Evolutionary conservation across 2,797 vertebrate species (phyloP), one percentile per base, ranked within the genome.

Genomic region (Smutsia temminckii): DNA sequence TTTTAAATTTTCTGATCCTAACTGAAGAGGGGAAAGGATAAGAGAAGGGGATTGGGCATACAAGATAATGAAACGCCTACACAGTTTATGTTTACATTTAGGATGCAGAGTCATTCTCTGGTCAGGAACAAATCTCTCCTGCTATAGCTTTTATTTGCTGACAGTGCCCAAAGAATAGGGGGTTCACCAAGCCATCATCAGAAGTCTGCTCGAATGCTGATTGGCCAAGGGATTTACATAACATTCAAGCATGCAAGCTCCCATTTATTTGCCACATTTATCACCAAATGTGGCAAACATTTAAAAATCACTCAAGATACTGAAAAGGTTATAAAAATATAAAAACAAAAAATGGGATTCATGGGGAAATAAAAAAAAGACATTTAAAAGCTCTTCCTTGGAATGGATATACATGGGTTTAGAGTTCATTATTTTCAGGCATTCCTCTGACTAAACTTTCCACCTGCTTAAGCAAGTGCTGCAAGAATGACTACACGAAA

Each of bases 391-490:
- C 40, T 66, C 92, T 89, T 91, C 88, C 59, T 79, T 69, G 71
- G 78, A 84, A 55, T 49, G 77, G 78, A 86, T 34, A 85, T 3
- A 79, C 57, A 85, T 13, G 49, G 63, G 53, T 78, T 93, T 91
- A 74, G 3, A 64, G 72, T 87, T 85, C 79, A 91, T 37, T 89
- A 63, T 84, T 90, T 94, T 83, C 64, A 88, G 74, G 55, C 78
- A 86, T 37, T 77, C 59, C 89, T 84, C 75, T 75, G 55, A 85
- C 61, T 42, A 53, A 90, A 85, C 92, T 94, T 94, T 91, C 96
- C 97, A 97, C 97, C 95, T 97, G 96, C 79, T 94, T 71, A 71
- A 74, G 95, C 75, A 34, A 87, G 61, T 87, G 91, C 84, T 94
- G 40, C 75, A 87, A 86, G 93, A 91, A 46, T 18, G 89, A 95